Evolutionary conservation across 2,113 vertebrate genomes (phyloP), one percentile per base, ranked within the genome.

Genomic region (Lamprologus tigripictilis): DNA sequence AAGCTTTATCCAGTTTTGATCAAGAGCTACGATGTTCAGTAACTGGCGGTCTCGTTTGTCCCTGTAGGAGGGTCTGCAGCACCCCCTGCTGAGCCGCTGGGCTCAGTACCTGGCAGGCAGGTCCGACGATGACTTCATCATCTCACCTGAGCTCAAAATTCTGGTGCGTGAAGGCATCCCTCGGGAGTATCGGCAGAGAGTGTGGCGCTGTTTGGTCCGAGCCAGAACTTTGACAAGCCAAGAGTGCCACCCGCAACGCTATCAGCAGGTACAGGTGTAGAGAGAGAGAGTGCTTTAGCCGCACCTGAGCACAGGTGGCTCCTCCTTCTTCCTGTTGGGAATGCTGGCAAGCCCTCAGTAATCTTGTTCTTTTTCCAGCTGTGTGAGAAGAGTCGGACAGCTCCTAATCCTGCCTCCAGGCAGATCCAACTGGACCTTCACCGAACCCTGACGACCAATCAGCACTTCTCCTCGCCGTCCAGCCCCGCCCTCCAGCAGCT

Each of bases 381-480:
- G 51, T 94, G 98, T 51, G 92, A 94, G 80, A 97, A 95, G 90
- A 96, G 97, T 73, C 90, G 89, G 84, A 91, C 88, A 11, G 96
- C 96, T 0, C 94, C 97, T 68, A 97, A 98, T 47, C 96, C 97
- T 0, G 98, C 97, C 3, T 97, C 96, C 91, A 96, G 97, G 9
- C 99, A 99, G 96, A 99, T 99, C 9, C 97, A 99, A 63, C 96
- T 99, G 12, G 98, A 99, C 96, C 96, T 99, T 37, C 97, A 97
- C 86, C 97, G 98, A 10, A 99, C 99, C 0, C 97, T 99, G 85
- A 98, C 97, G 81, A 97, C 95, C 96, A 99, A 99, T 93, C 97
- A 97, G 87, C 93, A 97, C 94, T 99, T 99, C 89, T 97, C 93
- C 51, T 98, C 97, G 1, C 98, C 97, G 1, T 96, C 97, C 8